phyloP scores from a whole-genome alignment of 2,888 invertebrate species.

The Apamea sordens region DNA sequence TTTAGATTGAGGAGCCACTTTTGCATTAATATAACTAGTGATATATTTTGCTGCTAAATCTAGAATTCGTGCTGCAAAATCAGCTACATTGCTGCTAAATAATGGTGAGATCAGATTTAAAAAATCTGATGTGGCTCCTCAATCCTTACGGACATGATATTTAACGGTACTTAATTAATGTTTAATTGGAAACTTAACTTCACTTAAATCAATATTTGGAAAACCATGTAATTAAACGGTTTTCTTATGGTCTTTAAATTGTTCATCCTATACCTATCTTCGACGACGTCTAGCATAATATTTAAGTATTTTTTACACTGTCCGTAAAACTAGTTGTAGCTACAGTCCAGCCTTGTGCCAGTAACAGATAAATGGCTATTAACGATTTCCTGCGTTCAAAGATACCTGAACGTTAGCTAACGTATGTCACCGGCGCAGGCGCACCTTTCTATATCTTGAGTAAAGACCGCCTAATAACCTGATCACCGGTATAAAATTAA shows the following conservation, averaged over 20 bases:
- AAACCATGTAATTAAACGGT: neutral
- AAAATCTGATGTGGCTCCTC: too few species aligned
- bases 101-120: too few species aligned
- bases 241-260: neutral
- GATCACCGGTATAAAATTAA: constrained; percentile 41
- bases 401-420: constrained; percentile 60
- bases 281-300: neutral
- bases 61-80: too few species aligned
- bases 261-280: neutral
- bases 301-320: constrained; percentile 15
- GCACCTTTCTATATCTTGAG: constrained; percentile 59
- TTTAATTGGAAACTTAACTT: constrained; percentile 10
- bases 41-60: too few species aligned
- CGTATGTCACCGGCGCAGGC: constrained; percentile 46
- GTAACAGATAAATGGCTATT: constrained; percentile 65
- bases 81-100: too few species aligned
- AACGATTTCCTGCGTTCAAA: constrained; percentile 65
- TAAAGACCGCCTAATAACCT: constrained; percentile 35
- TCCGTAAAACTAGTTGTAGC: constrained; percentile 15
- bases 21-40: too few species aligned
- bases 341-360: constrained; percentile 66
- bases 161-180: neutral
- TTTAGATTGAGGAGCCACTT: too few species aligned
- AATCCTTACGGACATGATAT: too few species aligned
- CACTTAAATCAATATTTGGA: neutral